A percentile compares a stretch with the other conserved stretches of the same genome.
These are phyloP conservation scores for Hemichromis elongatus DNA, from an alignment of 2,113 vertebrate species.

Conservation along the genomic window DNA sequence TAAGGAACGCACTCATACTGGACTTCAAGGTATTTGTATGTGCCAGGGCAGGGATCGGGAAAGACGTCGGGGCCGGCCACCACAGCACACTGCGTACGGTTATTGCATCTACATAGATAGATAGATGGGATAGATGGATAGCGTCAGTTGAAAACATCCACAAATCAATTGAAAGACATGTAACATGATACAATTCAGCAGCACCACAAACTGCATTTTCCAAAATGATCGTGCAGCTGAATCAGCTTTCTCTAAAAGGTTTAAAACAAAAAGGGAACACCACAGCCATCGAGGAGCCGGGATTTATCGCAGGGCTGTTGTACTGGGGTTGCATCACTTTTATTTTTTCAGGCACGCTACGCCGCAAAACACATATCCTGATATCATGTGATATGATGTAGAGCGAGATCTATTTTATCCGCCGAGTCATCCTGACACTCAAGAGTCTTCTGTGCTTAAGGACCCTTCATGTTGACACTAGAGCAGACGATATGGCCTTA, in stretches of 20 bases:
- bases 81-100: conserved; percentile 83
- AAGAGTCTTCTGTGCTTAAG: conserved; percentile 7
- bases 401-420: neutral
- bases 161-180: neutral
- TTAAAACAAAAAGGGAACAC: neutral
- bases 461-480: conserved; percentile 16
- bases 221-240: neutral
- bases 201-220: neutral
- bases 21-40: conserved; percentile 96
- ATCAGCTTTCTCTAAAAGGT: neutral
- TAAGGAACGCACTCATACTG: conserved; percentile 80
- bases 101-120: conserved; percentile 72
- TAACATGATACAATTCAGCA: neutral
- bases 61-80: conserved; percentile 96
- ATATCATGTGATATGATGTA: neutral
- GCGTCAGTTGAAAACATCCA: neutral
- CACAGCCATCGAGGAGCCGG: neutral
- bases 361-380: neutral
- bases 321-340: neutral
- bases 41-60: conserved; percentile 95
- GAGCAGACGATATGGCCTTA: neutral
- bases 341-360: neutral
- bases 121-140: neutral
- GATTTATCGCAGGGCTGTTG: neutral
- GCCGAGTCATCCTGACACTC: neutral